Base-by-base conservation (phyloP, 2,888 invertebrate species). In the Abrostola triplasia region DNA sequence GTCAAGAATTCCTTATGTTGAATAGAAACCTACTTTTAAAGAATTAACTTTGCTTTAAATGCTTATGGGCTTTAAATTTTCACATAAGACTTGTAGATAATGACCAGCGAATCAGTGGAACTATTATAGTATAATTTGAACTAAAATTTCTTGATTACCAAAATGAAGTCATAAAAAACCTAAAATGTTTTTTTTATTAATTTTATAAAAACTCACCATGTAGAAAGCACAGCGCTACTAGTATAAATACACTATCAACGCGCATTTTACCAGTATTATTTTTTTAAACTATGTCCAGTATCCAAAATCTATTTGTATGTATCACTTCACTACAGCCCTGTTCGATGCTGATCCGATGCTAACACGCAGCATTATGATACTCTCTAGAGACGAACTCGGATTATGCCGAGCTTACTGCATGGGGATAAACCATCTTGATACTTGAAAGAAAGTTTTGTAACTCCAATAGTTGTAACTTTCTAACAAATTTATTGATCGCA, bases 371-470 rank as follows among this genome's bases (percentile, higher is more conserved):
- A 71, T 60, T 70, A 42, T 65, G 67, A 70, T 70, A 73, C 81
- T 84, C 79, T 80, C 78, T 61, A 68, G 60, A 67, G 66, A 62
- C 58, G 70, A 64, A 61, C 75, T 76, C 74, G 74, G 74, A 66
- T 74, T 82, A 80, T 76, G 71, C 76, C 57, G 73, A 76, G 75
- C 73, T 80, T 78, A 75, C 64, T 76, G 70, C 75, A 59, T 77
- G 81, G 70, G 36, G 38, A 50, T 44, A 9, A 37, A 5, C 9
- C 5, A 13, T 77, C 67, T 85, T 84, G 85, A 79, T 78, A 76
- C 64, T 75, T 68, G 44, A 42, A 51, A 38, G 11, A 55, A 37
- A 66, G 24, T 13, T 13, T n/a, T 5, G 12, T 36, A 11, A 24
- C 9, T 4, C 8, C 13, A 47, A 9, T 12, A 13, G 0, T 24